Evolutionary conservation across 2,113 vertebrate species (phyloP).

Genomic region (Coptodon rendalli): DNA sequence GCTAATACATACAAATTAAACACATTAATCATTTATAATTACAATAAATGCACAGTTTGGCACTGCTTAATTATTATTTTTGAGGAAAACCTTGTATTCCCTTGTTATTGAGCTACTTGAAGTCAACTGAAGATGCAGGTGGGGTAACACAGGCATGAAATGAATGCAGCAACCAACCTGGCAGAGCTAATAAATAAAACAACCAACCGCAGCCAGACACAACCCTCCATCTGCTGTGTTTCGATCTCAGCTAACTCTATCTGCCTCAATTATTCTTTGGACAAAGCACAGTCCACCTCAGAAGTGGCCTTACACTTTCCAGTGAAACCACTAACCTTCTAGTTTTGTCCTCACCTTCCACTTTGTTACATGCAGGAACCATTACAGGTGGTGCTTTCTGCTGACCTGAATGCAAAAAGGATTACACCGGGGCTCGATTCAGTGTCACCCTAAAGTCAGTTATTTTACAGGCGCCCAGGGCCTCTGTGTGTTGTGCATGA

Average conservation of each 20-base stretch:
- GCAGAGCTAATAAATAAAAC: slow-evolving; percentile 64
- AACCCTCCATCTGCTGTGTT: slow-evolving; percentile 31
- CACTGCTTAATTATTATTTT: background rate
- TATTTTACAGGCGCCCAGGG: background rate
- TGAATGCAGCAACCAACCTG: slow-evolving; percentile 50
- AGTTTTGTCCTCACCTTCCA: background rate
- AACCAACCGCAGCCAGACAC: slow-evolving; percentile 25
- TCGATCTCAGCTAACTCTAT: slow-evolving; percentile 8
- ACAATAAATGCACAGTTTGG: background rate
- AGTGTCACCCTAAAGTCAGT: background rate
- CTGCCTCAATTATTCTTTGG: slow-evolving; percentile 7
- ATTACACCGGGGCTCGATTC: background rate
- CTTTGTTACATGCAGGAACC: background rate
- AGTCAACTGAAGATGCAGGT: slow-evolving; percentile 40
- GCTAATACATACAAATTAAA: background rate
- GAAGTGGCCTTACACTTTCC: background rate
- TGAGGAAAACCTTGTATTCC: background rate
- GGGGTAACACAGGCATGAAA: slow-evolving; percentile 58
- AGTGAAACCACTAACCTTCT: background rate
- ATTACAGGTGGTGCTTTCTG: background rate
- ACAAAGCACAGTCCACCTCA: slow-evolving; percentile 3
- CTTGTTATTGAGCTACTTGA: background rate
- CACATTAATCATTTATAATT: slow-evolving; percentile 19
- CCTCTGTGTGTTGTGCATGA: background rate
- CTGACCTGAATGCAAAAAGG: background rate